Conservation (phyloP, 2,797 vertebrate species). For the Enteromius viviparus region DNA sequence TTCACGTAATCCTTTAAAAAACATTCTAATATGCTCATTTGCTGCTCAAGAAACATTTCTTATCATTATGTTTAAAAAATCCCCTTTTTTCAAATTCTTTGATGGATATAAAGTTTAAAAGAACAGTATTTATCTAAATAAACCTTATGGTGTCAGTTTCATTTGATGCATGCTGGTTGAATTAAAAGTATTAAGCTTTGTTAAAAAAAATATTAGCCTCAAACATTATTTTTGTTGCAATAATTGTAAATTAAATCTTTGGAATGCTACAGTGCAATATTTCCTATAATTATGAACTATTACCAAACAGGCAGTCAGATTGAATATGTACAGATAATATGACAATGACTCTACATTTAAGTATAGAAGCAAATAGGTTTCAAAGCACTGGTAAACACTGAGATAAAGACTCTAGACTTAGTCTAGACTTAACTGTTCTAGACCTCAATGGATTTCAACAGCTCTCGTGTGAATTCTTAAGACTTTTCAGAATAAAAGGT, state of each 20-base stretch:
- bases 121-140: background rate
- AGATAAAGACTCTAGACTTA: constrained; percentile 1
- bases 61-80: background rate
- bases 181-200: background rate
- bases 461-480: constrained; percentile 2
- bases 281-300: background rate
- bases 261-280: background rate
- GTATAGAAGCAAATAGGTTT: background rate
- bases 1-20: background rate
- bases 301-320: background rate
- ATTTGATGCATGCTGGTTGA: background rate
- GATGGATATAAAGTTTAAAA: background rate
- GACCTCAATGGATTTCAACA: constrained; percentile 25
- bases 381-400: background rate
- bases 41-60: background rate
- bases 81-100: too few species aligned
- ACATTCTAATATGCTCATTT: background rate
- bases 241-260: background rate
- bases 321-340: background rate
- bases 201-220: background rate
- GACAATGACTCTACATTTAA: background rate
- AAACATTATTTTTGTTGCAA: background rate
- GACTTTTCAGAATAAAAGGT: constrained; percentile 6
- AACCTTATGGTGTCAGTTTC: background rate
- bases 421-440: constrained; percentile 10